These are phyloP conservation scores for Caenorhabditis zanzibari DNA, from an alignment of 2,888 invertebrate species.

Conservation along the genomic window DNA sequence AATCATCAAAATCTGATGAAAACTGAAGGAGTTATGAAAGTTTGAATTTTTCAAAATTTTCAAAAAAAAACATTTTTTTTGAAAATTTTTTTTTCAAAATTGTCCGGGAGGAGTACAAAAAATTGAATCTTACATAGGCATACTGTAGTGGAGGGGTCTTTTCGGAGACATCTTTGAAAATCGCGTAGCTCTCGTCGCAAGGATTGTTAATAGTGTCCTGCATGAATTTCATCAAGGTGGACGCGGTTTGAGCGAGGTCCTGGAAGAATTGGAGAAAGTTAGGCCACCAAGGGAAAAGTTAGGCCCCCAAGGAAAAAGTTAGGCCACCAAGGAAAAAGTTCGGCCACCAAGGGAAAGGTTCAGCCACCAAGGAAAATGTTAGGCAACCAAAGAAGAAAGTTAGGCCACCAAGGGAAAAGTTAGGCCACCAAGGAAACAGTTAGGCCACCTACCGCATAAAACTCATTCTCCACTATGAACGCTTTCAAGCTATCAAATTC, in stretches of 20 bases:
- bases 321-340: background rate
- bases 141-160: constrained; percentile 19
- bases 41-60: no score
- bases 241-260: constrained; percentile 36
- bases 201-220: constrained; percentile 36
- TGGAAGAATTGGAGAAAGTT: background rate
- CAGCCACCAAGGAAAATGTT: no score
- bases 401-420: background rate
- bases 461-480: constrained; percentile 35
- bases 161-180: constrained; percentile 24
- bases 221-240: constrained; percentile 33
- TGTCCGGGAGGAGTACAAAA: no score
- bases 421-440: no score
- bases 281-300: no score
- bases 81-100: no score
- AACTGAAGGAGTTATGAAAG: no score
- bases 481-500: constrained; percentile 39
- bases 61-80: no score
- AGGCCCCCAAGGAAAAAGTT: background rate
- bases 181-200: constrained; percentile 2
- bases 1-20: no score
- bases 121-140: constrained; percentile 10
- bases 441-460: constrained; percentile 15
- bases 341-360: no score
- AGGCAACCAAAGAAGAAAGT: no score